Percentiles rank a stretch among this genome's conserved stretches.
phyloP scores from a whole-genome alignment of 2,888 invertebrate genomes.

The Erebia epiphron region DNA sequence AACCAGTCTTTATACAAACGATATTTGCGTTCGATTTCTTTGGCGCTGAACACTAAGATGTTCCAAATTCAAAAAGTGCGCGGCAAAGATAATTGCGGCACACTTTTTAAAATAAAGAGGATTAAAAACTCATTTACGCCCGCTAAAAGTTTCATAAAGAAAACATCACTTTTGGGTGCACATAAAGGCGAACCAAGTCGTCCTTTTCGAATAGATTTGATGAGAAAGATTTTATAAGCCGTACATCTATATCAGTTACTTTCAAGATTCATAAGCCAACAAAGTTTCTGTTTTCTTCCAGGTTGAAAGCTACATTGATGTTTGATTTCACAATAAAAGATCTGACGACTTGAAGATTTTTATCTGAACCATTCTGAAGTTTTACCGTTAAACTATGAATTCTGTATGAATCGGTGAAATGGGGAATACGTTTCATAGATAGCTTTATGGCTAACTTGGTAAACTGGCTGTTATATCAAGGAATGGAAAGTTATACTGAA shows the following conservation, averaged over 20 bases:
- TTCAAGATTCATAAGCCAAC: conserved; percentile 3
- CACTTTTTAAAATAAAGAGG: no score
- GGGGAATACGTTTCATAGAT: conserved; percentile 37
- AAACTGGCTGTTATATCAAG: conserved; percentile 18
- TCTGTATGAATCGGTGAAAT: conserved; percentile 44
- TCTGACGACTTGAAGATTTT: conserved; percentile 53
- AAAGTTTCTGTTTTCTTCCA: conserved; percentile 24
- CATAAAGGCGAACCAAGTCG: no score
- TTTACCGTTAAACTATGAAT: conserved; percentile 55
- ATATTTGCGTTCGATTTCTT: no score
- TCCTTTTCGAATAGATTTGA: no score
- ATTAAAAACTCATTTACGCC: no score
- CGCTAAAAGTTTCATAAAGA: no score
- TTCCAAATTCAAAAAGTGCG: no score
- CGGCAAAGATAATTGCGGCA: no score
- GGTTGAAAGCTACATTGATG: conserved; percentile 38
- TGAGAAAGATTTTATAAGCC: no score
- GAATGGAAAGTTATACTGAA: not conserved
- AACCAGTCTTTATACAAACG: no score
- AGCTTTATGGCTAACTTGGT: conserved; percentile 30
- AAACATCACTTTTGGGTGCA: no score
- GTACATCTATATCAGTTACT: not conserved
- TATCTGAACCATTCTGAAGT: conserved; percentile 59
- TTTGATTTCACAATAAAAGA: conserved; percentile 58
- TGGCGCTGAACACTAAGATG: no score